phyloP scores from a whole-genome alignment of 2,888 invertebrate species.

The Eupithecia inturbata region DNA sequence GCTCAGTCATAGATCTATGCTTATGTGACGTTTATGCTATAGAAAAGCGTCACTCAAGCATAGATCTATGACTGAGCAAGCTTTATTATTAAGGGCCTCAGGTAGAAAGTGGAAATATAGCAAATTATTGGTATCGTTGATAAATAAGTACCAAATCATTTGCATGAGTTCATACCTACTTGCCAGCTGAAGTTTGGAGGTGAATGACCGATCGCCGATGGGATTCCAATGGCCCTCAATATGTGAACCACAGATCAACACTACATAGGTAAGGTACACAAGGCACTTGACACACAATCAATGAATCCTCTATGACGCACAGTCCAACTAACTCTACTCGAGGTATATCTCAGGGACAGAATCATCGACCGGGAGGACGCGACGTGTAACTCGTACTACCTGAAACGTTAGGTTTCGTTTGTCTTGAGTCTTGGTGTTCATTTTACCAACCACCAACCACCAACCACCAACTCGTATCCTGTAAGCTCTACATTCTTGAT shows the following conservation, averaged over 20 bases:
- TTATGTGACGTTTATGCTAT: no score
- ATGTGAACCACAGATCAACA: neutral
- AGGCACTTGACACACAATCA: neutral
- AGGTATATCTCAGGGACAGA: neutral
- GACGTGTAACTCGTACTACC: neutral
- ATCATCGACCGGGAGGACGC: neutral
- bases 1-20: no score
- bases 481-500: neutral
- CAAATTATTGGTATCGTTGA: neutral
- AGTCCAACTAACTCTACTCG: neutral
- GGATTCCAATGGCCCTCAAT: neutral
- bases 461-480: neutral
- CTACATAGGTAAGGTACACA: neutral
- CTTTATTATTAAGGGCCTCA: no score
- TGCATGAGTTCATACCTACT: neutral
- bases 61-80: no score
- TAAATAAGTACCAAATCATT: neutral
- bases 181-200: neutral
- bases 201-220: neutral
- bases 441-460: neutral
- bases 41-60: no score
- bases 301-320: neutral
- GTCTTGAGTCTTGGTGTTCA: neutral
- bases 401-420: no score
- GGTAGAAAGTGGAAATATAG: no score